These are phyloP conservation scores for Drosophila aff. DNA, from an alignment of 1,140 invertebrate genomes.

Conservation along the genomic window DNA sequence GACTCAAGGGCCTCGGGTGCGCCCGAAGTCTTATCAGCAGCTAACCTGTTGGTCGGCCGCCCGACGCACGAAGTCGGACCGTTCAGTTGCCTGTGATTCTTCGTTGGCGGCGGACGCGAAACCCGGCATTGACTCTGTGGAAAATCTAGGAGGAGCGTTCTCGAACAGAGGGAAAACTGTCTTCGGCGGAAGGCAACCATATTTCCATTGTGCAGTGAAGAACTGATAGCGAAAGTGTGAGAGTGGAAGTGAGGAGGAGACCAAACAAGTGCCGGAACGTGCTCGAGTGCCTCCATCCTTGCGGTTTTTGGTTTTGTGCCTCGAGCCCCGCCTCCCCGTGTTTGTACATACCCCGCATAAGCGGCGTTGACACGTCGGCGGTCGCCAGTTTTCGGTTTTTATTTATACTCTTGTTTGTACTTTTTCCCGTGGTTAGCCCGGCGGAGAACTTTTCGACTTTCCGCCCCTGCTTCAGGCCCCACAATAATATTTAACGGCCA, in stretches of 20 bases:
- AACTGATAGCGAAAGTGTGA: constrained; percentile 47
- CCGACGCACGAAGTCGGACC: constrained; percentile 22
- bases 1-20: constrained; percentile 22
- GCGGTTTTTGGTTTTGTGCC: constrained; percentile 37
- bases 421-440: constrained; percentile 36
- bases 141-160: constrained; percentile 16
- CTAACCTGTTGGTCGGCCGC: constrained; percentile 73
- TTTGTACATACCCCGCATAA: constrained; percentile 33
- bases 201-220: constrained; percentile 27
- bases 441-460: constrained; percentile 28
- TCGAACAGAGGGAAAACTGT: constrained; percentile 28
- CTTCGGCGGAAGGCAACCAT: constrained; percentile 20
- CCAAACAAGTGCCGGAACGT: constrained; percentile 71
- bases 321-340: constrained; percentile 9
- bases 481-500: constrained; percentile 51
- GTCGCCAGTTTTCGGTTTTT: constrained; percentile 58
- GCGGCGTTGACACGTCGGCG: constrained; percentile 46
- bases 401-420: constrained; percentile 44
- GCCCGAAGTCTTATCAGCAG: constrained; percentile 70
- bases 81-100: constrained; percentile 76
- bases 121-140: constrained; percentile 44
- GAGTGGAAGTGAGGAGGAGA: constrained; percentile 31
- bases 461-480: constrained; percentile 1
- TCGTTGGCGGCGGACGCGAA: constrained; percentile 70
- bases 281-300: constrained; percentile 65